Evolutionary conservation across 2,888 invertebrate species (phyloP).

Genomic region (Drosophila lacicola): DNA sequence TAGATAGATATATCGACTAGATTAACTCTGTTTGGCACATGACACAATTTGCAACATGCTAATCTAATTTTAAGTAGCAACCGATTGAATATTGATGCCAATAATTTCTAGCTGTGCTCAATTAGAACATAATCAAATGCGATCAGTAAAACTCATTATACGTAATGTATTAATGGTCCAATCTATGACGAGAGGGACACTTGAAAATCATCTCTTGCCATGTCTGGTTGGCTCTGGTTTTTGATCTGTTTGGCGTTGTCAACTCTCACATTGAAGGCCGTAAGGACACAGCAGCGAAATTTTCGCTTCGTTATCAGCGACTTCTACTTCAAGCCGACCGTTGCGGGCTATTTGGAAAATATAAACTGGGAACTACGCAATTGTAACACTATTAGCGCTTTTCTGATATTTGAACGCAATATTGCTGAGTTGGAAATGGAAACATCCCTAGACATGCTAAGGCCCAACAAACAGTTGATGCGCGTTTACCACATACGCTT

Average conservation of each 20-base stretch:
- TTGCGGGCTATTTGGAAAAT: constrained; percentile 16
- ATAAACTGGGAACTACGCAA: constrained; percentile 6
- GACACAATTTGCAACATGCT: neutral
- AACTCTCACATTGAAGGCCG: neutral
- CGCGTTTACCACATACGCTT: constrained; percentile 40
- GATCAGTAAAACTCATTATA: neutral
- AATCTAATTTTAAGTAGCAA: constrained; percentile 13
- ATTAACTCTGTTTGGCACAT: neutral
- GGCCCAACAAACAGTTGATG: constrained; percentile 6
- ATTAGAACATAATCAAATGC: neutral
- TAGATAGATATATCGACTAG: neutral
- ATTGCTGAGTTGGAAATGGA: constrained; percentile 21
- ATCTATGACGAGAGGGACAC: neutral
- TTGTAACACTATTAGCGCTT: constrained; percentile 3
- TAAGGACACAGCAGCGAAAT: constrained; percentile 13
- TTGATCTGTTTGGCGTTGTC: constrained; percentile 8
- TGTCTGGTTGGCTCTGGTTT: constrained; percentile 16
- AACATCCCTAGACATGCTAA: constrained; percentile 27
- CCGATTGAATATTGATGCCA: neutral
- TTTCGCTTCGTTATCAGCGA: constrained; percentile 40
- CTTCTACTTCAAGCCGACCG: constrained; percentile 23
- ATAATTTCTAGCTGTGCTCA: neutral
- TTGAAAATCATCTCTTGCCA: constrained; percentile 6
- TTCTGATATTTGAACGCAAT: constrained; percentile 13
- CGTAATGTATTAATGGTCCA: too few species aligned